Base-by-base conservation (phyloP, 1,140 invertebrate species). In the Lerema accius region DNA sequence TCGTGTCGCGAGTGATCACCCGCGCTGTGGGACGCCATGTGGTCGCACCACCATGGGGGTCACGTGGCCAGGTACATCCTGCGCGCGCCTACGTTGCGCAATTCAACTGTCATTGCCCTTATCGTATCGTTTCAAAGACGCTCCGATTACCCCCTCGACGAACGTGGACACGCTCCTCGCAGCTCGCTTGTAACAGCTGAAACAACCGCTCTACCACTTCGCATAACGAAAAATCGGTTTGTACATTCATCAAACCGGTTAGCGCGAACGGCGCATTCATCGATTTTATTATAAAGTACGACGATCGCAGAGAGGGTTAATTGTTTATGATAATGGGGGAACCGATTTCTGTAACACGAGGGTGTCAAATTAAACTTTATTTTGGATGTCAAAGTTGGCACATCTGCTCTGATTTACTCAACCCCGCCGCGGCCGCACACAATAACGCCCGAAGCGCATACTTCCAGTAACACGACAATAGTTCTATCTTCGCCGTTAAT, bases 331-430 rank as follows among this genome's bases (percentile, higher is more conserved):
- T 71, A 81, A 84, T 83, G 74, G 61, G 67, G 65, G 39, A 28
- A 60, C 63, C 70, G 62, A 73, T 70, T 68, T 70, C 50, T 71
- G 42, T 69, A 66, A 67, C 58, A 53, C 63, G 70, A 70, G 83
- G 78, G 78, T 74, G 63, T 51, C 51, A 63, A 70, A 71, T 50
- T 72, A 61, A 66, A 76, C 69, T 80, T 76, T 80, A 76, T 79
- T 73, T 81, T 74, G 70, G 68, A 76, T 69, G 74, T 71, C 68
- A 71, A 65, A 65, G 66, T 78, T 66, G 58, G 78, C 76, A 86
- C 86, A 90, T 90, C 87, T 90, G 86, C 84, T 79, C 80, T 76
- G 78, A 82, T 87, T 86, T 84, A 85, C 67, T 76, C 65, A 58
- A 59, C 48, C 26, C 55, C 53, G 43, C 39, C 37, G 23, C 26